Conservation (phyloP, 2,888 invertebrate genomes). For the Macroteleia sp. region DNA sequence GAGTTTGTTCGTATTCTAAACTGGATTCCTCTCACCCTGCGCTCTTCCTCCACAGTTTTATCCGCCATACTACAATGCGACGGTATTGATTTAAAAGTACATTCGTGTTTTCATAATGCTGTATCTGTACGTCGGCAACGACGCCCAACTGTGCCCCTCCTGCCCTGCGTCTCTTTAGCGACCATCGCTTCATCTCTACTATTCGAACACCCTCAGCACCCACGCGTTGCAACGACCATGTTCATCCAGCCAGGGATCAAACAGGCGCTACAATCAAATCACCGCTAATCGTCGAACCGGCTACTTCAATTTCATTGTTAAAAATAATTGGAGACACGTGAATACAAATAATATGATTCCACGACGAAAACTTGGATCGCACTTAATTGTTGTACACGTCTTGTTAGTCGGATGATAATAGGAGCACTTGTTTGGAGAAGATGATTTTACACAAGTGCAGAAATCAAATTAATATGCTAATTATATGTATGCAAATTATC, state of each 20-base stretch:
- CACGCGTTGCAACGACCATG: slow-evolving; percentile 57
- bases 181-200: slow-evolving; percentile 65
- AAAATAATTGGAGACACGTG: slow-evolving; percentile 73
- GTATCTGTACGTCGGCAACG: slow-evolving; percentile 82
- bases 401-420: slow-evolving; percentile 9
- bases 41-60: slow-evolving; percentile 71
- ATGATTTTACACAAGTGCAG: slow-evolving; percentile 2
- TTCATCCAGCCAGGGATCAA: slow-evolving; percentile 58
- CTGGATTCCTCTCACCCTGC: slow-evolving; percentile 63
- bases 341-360: slow-evolving; percentile 45
- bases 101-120: slow-evolving; percentile 84
- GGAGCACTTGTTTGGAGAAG: neutral
- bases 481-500: slow-evolving; percentile 4
- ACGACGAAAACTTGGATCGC: slow-evolving; percentile 5
- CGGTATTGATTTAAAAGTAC: slow-evolving; percentile 85
- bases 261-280: slow-evolving; percentile 77
- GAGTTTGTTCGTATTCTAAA: slow-evolving; percentile 66
- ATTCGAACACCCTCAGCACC: slow-evolving; percentile 61
- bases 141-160: slow-evolving; percentile 77
- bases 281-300: slow-evolving; percentile 76
- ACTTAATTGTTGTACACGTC: slow-evolving; percentile 10
- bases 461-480: slow-evolving; percentile 17
- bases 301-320: slow-evolving; percentile 73
- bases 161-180: slow-evolving; percentile 57
- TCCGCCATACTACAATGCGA: slow-evolving; percentile 83